Evolutionary conservation across 2,797 vertebrate species (phyloP).

Genomic region (Buceros bicornis): DNA sequence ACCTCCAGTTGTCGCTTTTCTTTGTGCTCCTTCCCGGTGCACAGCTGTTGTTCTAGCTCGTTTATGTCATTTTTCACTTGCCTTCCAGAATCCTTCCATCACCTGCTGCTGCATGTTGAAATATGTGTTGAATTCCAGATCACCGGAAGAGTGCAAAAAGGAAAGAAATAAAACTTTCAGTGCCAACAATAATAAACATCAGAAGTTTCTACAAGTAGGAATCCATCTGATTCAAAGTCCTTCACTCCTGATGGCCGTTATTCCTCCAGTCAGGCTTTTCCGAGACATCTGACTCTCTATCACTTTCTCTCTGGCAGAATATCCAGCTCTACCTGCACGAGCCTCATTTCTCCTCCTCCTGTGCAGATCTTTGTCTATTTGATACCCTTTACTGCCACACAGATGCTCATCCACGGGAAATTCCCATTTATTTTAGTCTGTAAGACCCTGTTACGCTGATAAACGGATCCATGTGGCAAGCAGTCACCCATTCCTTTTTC

Average conservation of each 20-base stretch:
- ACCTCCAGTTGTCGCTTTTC: not conserved
- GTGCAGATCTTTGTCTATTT: not conserved
- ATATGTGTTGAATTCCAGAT: not conserved
- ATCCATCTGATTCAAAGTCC: not conserved
- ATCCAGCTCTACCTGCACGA: not conserved
- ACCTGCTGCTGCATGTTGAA: not conserved
- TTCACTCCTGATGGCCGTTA: not conserved
- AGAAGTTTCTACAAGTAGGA: not conserved
- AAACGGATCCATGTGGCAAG: not conserved
- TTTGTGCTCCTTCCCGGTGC: not conserved
- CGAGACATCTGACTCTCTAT: not conserved
- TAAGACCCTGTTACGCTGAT: not conserved
- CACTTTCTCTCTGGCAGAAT: not conserved
- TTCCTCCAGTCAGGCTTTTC: not conserved
- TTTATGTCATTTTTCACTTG: not conserved
- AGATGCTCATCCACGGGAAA: not conserved
- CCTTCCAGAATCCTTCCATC: conserved; percentile 8
- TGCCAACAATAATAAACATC: not conserved
- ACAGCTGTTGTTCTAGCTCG: not conserved
- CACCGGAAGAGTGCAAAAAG: not conserved
- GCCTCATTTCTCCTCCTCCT: not conserved
- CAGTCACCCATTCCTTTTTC: not conserved
- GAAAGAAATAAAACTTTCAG: not conserved
- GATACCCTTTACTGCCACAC: not conserved
- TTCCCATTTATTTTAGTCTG: not conserved